A percentile compares a stretch with the other conserved stretches of the same genome.
Evolutionary conservation across 2,113 vertebrate genomes (phyloP).

Genomic region (Urocynchramus pylzowi): DNA sequence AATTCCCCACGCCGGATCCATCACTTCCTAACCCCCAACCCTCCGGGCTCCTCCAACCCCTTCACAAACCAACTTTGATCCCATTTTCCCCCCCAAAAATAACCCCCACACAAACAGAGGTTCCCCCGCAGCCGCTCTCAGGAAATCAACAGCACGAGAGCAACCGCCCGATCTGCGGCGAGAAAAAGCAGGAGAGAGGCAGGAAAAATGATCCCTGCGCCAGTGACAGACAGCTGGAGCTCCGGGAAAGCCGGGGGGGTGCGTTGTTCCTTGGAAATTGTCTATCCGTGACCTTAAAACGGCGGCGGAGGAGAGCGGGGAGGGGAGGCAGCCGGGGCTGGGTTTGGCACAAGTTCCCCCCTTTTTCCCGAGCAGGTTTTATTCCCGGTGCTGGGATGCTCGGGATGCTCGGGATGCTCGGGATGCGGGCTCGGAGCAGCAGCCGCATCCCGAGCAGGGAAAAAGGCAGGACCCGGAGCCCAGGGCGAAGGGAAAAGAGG

Average conservation of each 20-base stretch:
- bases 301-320: background rate
- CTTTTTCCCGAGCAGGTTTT: background rate
- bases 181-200: background rate
- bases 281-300: background rate
- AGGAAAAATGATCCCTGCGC: background rate
- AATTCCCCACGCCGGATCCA: rapidly evolving
- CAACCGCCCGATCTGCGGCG: background rate
- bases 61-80: background rate
- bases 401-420: background rate
- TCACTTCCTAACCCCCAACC: rapidly evolving
- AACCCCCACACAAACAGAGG: no score
- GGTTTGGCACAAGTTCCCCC: background rate
- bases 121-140: background rate
- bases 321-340: background rate
- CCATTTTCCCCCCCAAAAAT: background rate
- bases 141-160: background rate
- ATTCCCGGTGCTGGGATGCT: rapidly evolving
- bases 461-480: background rate
- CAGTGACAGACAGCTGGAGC: background rate
- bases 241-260: background rate
- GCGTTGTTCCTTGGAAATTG: background rate
- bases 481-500: background rate
- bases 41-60: background rate
- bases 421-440: background rate
- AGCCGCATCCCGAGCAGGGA: background rate